Percentiles rank a stretch among this genome's conserved stretches.
These are phyloP conservation scores for Dipodomys spectabilis DNA, from an alignment of 2,113 vertebrate genomes.

Conservation along the genomic window DNA sequence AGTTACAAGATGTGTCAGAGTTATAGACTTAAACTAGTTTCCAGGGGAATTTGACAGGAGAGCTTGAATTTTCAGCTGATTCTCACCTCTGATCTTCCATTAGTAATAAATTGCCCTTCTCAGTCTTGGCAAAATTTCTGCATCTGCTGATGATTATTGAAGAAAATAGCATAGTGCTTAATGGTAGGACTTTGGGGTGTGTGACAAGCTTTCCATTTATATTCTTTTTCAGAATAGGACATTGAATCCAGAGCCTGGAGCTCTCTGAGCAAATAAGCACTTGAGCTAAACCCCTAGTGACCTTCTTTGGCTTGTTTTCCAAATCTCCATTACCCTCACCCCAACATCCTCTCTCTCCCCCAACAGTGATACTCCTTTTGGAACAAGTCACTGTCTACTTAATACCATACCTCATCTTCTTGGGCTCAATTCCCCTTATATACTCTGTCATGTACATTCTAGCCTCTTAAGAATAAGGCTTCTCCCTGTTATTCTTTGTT, in stretches of 20 bases:
- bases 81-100: neutral
- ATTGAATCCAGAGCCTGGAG: too few species aligned
- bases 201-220: neutral
- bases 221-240: neutral
- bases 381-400: neutral
- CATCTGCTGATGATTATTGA: neutral
- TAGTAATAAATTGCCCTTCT: neutral
- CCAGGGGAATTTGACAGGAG: neutral
- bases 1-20: neutral
- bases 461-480: neutral
- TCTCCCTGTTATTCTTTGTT: neutral
- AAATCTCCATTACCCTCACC: neutral
- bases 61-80: slow-evolving; percentile 2
- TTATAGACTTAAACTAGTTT: neutral
- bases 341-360: too few species aligned
- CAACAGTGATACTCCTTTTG: neutral
- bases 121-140: neutral
- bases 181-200: neutral
- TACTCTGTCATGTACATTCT: neutral
- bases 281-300: too few species aligned
- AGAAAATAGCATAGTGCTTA: neutral
- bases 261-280: too few species aligned
- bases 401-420: neutral
- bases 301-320: neutral
- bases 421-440: neutral